Evolutionary conservation across 2,113 vertebrate genomes (phyloP).

Genomic region (Indicator indicator): DNA sequence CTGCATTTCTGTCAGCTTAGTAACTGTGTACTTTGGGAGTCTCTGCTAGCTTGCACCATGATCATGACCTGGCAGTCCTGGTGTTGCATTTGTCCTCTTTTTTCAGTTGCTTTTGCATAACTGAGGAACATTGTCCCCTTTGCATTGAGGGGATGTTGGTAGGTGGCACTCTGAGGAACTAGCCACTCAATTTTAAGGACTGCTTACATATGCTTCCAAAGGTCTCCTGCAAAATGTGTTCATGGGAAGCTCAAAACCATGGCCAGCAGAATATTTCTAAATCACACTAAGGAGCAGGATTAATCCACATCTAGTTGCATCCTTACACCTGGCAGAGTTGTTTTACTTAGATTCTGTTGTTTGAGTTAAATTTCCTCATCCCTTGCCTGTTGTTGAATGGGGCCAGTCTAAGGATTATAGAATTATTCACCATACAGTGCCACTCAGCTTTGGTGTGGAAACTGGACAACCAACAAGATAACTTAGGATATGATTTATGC

Average conservation of each 20-base stretch:
- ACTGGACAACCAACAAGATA: not conserved
- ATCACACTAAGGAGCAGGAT: not conserved
- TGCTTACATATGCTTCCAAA: accelerated
- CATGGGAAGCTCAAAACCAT: not conserved
- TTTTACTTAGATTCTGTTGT: not conserved
- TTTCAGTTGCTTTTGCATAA: accelerated
- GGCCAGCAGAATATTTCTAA: not conserved
- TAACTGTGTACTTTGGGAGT: not conserved
- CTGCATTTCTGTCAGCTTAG: slow-evolving; percentile 4
- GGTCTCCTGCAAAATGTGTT: not conserved
- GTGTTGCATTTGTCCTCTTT: not conserved
- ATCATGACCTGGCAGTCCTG: not conserved
- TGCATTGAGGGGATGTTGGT: not conserved
- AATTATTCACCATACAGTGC: not conserved
- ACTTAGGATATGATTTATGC: not conserved
- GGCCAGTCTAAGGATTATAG: not conserved
- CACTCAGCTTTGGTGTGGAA: not conserved
- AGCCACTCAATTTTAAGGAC: not conserved
- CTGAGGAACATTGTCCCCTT: not conserved
- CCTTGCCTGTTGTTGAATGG: not conserved
- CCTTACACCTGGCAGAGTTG: not conserved
- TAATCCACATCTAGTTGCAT: not conserved
- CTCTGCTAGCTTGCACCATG: not conserved
- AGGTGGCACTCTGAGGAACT: not conserved
- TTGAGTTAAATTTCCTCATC: not conserved